These are phyloP conservation scores for Chondrosia reniformis DNA, from an alignment of 37 sponge, comb jelly and placozoan genomes.

Conservation along the genomic window DNA sequence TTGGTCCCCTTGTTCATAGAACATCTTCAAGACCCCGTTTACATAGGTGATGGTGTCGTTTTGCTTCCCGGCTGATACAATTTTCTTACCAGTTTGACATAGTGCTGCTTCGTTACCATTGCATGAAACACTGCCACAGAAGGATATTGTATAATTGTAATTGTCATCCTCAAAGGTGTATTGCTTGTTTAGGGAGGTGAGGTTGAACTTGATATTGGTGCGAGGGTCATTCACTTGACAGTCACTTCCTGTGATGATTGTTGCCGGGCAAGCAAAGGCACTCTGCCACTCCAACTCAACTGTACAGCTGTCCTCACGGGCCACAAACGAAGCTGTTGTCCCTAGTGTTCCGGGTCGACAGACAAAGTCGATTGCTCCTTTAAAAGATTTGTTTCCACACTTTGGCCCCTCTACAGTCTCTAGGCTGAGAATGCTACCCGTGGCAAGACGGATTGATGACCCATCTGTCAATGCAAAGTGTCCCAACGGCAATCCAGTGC, in stretches of 20 bases:
- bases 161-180: neutral
- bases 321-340: constrained; percentile 37
- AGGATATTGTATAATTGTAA: constrained; percentile 41
- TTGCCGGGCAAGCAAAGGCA: constrained; percentile 52
- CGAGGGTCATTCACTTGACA: constrained; percentile 43
- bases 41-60: constrained; percentile 45
- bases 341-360: constrained; percentile 51
- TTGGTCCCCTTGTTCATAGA: constrained; percentile 23
- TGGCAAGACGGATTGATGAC: neutral
- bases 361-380: constrained; percentile 48
- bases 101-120: neutral
- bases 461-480: constrained; percentile 25
- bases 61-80: constrained; percentile 8
- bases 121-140: constrained; percentile 29
- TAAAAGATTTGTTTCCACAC: neutral
- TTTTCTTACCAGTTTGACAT: constrained; percentile 33
- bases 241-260: constrained; percentile 13
- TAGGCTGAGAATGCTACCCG: constrained; percentile 34
- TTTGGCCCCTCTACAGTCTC: neutral
- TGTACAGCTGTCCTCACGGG: neutral
- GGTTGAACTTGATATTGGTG: constrained; percentile 46
- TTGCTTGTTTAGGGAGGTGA: constrained; percentile 32
- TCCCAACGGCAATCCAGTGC: constrained; percentile 32
- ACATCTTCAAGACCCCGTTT: constrained; percentile 40
- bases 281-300: constrained; percentile 71